Evolutionary conservation across 2,797 vertebrate species (phyloP).

Genomic region (Selene dorsalis): DNA sequence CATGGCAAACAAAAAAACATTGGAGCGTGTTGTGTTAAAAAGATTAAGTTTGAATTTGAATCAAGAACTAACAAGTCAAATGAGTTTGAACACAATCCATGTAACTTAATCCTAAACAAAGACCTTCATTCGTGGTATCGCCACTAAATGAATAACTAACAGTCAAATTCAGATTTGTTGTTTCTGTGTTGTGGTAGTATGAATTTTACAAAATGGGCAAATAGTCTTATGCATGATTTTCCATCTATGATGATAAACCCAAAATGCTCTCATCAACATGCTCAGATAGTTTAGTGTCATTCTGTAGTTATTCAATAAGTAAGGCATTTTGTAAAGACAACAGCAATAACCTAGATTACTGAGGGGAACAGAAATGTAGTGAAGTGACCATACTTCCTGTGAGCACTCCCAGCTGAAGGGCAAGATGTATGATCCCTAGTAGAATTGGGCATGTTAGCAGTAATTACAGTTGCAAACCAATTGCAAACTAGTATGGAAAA

Average conservation of each 20-base stretch:
- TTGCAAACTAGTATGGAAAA: constrained; percentile 5
- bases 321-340: background rate
- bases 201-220: background rate
- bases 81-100: background rate
- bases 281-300: background rate
- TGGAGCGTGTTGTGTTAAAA: background rate
- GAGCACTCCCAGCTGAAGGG: background rate
- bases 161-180: background rate
- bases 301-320: background rate
- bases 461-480: background rate
- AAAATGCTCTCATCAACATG: background rate
- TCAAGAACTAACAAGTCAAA: background rate
- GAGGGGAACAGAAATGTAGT: too few species aligned
- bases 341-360: background rate
- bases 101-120: background rate
- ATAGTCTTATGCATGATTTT: background rate
- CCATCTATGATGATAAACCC: background rate
- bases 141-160: background rate
- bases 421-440: background rate
- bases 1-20: constrained; percentile 12
- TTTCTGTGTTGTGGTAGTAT: too few species aligned
- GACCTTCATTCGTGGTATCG: background rate
- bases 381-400: background rate
- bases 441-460: too few species aligned
- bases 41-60: background rate